Evolutionary conservation across 2,113 vertebrate genomes (phyloP).

Genomic region (Cinclus cinclus): DNA sequence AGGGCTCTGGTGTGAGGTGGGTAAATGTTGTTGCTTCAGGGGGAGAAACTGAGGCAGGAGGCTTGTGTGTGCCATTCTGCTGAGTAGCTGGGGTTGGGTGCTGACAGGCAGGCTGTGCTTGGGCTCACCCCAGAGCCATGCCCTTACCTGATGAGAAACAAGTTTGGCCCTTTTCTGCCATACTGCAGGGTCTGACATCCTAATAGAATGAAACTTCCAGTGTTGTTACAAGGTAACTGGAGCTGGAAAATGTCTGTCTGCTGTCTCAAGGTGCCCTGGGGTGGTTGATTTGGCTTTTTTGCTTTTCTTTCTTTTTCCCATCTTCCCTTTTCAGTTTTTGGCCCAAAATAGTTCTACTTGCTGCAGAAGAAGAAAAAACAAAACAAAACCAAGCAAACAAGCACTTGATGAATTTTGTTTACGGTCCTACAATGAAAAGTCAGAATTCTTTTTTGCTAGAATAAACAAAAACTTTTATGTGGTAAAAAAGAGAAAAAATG

Average conservation of each 20-base stretch:
- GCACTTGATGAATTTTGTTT: not conserved
- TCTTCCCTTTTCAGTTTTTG: not conserved
- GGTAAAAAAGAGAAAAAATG: not conserved
- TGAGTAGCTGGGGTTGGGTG: not conserved
- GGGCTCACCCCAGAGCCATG: not conserved
- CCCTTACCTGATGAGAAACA: fast-evolving
- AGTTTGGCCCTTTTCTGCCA: fast-evolving
- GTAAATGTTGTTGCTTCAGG: not conserved
- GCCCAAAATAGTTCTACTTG: not conserved
- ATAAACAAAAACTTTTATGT: not conserved
- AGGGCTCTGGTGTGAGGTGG: not conserved
- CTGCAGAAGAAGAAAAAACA: not conserved
- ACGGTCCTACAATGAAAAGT: not conserved
- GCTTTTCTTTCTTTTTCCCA: not conserved
- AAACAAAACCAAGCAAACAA: not conserved
- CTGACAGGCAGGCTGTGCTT: fast-evolving
- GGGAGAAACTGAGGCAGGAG: not conserved
- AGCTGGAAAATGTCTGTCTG: fast-evolving
- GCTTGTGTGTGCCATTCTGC: fast-evolving
- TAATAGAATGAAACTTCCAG: too few relatives aligned
- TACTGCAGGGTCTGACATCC: fast-evolving
- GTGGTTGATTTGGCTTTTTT: not conserved
- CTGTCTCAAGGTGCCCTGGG: fast-evolving
- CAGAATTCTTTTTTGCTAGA: not conserved
- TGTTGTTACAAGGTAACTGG: too few relatives aligned